These are phyloP conservation scores for Willowsia nigromaculata DNA, from an alignment of 2,888 invertebrate species.

Conservation along the genomic window DNA sequence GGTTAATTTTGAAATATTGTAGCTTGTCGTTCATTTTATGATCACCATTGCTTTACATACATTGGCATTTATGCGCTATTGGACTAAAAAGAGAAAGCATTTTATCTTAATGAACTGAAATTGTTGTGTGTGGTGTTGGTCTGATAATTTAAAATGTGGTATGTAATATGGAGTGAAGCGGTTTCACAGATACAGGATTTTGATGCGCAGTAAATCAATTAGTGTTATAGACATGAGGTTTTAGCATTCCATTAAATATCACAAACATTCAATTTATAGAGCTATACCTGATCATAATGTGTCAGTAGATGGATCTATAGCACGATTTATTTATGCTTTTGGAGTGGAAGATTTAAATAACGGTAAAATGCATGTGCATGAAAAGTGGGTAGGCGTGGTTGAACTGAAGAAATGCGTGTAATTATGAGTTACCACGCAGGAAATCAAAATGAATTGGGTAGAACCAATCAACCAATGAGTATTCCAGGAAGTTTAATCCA, in stretches of 20 bases:
- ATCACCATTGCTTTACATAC: neutral
- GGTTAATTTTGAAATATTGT: too few relatives aligned
- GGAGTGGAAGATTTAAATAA: too few relatives aligned
- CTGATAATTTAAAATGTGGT: slow-evolving; percentile 25
- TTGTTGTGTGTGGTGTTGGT: slow-evolving; percentile 7
- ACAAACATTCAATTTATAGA: too few relatives aligned
- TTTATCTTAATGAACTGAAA: slow-evolving; percentile 17
- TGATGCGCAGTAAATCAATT: too few relatives aligned
- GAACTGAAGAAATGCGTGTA: neutral
- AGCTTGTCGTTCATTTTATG: neutral
- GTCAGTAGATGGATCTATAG: too few relatives aligned
- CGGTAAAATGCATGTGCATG: too few relatives aligned
- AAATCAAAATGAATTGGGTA: slow-evolving; percentile 60
- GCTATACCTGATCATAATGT: too few relatives aligned
- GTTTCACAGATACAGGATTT: neutral
- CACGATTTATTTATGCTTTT: too few relatives aligned
- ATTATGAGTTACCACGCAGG: neutral
- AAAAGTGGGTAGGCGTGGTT: neutral
- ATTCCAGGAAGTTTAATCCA: slow-evolving; percentile 78
- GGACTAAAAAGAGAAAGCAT: neutral
- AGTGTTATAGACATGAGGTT: too few relatives aligned
- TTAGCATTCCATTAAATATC: too few relatives aligned
- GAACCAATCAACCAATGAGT: slow-evolving; percentile 54
- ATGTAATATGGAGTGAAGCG: neutral
- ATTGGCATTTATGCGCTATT: neutral